Percentiles rank a stretch among this genome's conserved stretches.
phyloP scores from a whole-genome alignment of 1,140 invertebrate species.

The roundworm (Caenorhabditis elegans) region DNA sequence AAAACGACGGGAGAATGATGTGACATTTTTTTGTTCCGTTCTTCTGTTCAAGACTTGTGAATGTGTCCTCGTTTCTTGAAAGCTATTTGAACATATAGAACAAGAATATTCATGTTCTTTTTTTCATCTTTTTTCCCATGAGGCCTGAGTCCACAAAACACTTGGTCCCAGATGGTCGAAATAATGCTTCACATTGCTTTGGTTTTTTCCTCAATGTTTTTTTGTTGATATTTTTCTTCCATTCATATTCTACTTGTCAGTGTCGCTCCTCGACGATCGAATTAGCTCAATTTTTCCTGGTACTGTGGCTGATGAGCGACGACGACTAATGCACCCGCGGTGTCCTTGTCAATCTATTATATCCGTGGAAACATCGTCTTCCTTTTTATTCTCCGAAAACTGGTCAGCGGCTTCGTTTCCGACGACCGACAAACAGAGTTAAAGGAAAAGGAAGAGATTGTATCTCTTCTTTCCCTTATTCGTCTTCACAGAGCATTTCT shows the following conservation, averaged over 20 bases:
- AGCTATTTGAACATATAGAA: conserved; percentile 20
- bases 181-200: neutral
- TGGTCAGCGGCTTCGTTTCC: neutral
- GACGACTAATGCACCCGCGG: neutral
- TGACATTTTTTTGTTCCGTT: neutral
- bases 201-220: neutral
- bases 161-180: conserved; percentile 21
- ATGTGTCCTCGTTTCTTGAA: neutral
- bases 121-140: neutral
- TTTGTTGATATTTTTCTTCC: neutral
- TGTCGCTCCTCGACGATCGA: no score
- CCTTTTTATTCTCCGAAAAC: neutral
- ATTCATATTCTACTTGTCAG: neutral
- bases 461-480: neutral
- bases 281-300: neutral
- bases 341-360: conserved; percentile 32
- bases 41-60: neutral
- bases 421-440: conserved; percentile 16
- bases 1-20: neutral
- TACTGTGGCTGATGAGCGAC: neutral
- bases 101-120: conserved; percentile 22
- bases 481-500: neutral
- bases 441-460: conserved; percentile 8
- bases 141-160: conserved; percentile 27
- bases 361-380: conserved; percentile 5